Base-by-base conservation (phyloP, 2,797 vertebrate genomes). In the Lutjanus campechanus region DNA sequence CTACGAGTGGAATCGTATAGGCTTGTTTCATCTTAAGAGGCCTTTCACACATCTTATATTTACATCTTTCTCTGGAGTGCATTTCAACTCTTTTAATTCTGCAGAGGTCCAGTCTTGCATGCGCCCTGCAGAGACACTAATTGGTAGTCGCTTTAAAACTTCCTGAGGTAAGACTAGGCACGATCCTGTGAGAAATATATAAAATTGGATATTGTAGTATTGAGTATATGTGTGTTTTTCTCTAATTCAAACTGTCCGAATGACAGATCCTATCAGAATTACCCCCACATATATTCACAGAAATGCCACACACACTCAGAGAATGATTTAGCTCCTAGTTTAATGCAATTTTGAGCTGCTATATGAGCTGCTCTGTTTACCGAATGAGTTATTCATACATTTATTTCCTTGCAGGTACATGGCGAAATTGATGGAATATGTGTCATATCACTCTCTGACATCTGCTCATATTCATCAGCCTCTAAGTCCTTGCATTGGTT, bases 401-500 rank as follows among this genome's bases (percentile, higher is more conserved):
- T 92, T 93, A 93, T 93, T 93, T 89, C 81, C 90, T 93, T 70
- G 88, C 90, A 94, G 93, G 93, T 94, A 92, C 86, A 85, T 68
- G 63, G 88, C 63, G 43, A 95, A 95, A 95, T 93, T 95, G 96
- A 96, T 95, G 95, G 94, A 96, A 94, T 94, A 93, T 91, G 88
- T 95, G 93, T 94, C 93, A 91, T 94, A 96, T 95, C 92, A 85
- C 79, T 90, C 67, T 76, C 91, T 95, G 96, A 95, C 96, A 95
- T 93, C 94, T 95, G 95, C 94, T 95, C 92, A 94, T 95, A 94
- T 93, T 93, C 90, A 95, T 95, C 93, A 93, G 92, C 88, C 91
- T 91, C 92, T 90, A 92, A 93, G 90, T 92, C 93, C 86, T 84
- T 40, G 85, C 90, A 88, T 88, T 83, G 92, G 87, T 84, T 91